Conservation (phyloP, 53 echinoderm and acorn worm species). For the Paracentrotus lividus region DNA sequence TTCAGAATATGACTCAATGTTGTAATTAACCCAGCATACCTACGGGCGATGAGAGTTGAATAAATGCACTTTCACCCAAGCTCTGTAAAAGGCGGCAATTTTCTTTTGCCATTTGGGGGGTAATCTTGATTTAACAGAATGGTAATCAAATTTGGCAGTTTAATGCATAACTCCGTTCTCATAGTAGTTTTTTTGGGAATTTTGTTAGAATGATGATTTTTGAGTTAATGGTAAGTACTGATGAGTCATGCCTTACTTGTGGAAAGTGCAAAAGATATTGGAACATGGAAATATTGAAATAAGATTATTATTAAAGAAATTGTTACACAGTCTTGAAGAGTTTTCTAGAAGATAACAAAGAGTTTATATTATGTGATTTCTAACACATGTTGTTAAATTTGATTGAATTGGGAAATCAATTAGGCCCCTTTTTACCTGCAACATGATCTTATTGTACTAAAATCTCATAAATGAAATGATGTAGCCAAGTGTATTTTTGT, state of each 20-base stretch:
- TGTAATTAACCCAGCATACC: slow-evolving; percentile 49
- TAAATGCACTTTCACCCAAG: slow-evolving; percentile 12
- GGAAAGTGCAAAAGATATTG: slow-evolving; percentile 22
- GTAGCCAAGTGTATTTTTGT: background rate
- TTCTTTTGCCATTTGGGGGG: slow-evolving; percentile 43
- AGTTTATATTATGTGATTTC: background rate
- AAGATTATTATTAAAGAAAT: background rate
- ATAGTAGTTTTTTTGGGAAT: slow-evolving; percentile 24
- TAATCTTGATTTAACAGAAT: slow-evolving; percentile 26
- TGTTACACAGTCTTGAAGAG: background rate
- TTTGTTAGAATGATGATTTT: slow-evolving; percentile 10
- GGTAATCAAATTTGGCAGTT: slow-evolving; percentile 48
- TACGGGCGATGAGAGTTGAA: background rate
- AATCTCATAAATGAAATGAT: background rate
- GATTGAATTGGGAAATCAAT: background rate
- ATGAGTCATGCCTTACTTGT: slow-evolving; percentile 17
- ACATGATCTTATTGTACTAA: background rate
- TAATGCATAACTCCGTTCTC: slow-evolving; percentile 33
- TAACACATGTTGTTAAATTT: background rate
- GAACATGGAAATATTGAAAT: background rate
- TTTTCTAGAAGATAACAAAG: background rate
- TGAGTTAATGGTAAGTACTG: background rate
- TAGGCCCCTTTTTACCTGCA: background rate
- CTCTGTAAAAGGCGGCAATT: background rate
- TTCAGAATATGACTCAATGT: slow-evolving; percentile 43